Evolutionary conservation across 2,797 vertebrate species (phyloP).

Genomic region (Lycodopsis pacificus): DNA sequence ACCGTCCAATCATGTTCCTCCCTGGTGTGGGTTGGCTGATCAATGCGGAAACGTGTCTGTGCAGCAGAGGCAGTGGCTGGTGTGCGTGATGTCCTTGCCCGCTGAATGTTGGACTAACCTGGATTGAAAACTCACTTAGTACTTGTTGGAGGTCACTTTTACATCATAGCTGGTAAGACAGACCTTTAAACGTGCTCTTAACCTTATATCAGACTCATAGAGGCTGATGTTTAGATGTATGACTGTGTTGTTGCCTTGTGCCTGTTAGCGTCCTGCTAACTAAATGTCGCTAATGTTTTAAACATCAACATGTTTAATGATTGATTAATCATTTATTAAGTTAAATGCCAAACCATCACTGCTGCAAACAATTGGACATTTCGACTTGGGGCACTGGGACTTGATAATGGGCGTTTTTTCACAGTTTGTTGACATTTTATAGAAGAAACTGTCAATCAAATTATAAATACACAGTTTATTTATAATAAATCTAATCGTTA

Average conservation of each 20-base stretch:
- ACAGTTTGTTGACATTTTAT: not conserved
- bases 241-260: not conserved
- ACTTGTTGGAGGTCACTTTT: not conserved
- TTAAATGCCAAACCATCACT: not conserved
- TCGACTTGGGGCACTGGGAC: not conserved
- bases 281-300: not conserved
- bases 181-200: not conserved
- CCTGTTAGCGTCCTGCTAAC: constrained; percentile 18
- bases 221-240: not conserved
- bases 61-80: not conserved
- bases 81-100: constrained; percentile 69
- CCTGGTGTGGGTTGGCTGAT: not conserved
- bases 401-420: not conserved
- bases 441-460: not conserved
- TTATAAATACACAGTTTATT: not conserved
- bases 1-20: constrained; percentile 51
- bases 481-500: not conserved
- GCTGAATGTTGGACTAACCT: constrained; percentile 15
- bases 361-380: not conserved
- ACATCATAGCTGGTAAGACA: constrained; percentile 34
- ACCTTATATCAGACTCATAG: rapidly evolving
- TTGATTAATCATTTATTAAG: not conserved
- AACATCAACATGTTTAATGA: not conserved
- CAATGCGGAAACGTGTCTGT: constrained; percentile 17
- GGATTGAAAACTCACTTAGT: not conserved